Percentiles rank a stretch among this genome's conserved stretches.
Conservation (phyloP, 1,140 invertebrate genomes). For the Odontomachus brunneus region DNA sequence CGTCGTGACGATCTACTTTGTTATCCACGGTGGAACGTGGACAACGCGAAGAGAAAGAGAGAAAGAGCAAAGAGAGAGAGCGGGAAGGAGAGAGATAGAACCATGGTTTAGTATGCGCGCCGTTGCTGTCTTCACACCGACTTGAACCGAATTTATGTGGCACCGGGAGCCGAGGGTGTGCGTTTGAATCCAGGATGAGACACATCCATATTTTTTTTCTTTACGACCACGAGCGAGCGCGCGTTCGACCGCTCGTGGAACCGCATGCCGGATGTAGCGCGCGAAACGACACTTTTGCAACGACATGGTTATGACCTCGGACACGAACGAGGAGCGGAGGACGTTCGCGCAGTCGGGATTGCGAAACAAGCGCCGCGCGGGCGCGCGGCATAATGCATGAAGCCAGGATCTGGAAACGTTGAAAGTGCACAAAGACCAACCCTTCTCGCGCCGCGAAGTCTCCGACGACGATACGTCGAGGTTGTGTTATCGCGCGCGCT, state of each 20-base stretch:
- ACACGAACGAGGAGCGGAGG: constrained; percentile 30
- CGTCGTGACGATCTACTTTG: constrained; percentile 76
- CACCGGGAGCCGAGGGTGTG: constrained; percentile 79
- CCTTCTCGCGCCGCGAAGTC: background rate
- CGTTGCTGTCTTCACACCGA: constrained; percentile 78
- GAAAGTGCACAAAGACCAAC: background rate
- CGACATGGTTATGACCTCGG: constrained; percentile 64
- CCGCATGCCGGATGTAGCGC: constrained; percentile 71
- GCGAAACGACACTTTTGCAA: constrained; percentile 71
- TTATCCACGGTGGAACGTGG: constrained; percentile 79
- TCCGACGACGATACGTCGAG: background rate
- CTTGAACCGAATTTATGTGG: constrained; percentile 81
- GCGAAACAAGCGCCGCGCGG: constrained; percentile 68
- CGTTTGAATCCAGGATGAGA: constrained; percentile 81
- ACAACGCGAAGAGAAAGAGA: constrained; percentile 8
- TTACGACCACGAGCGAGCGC: constrained; percentile 71
- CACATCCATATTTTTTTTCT: constrained; percentile 77
- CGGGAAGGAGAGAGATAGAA: background rate
- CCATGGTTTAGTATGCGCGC: constrained; percentile 79
- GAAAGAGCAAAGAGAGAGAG: no score
- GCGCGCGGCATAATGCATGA: constrained; percentile 75
- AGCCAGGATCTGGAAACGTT: constrained; percentile 30
- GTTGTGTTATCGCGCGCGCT: background rate
- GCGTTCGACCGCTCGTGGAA: constrained; percentile 59
- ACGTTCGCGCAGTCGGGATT: constrained; percentile 51